Evolutionary conservation across 2,888 invertebrate genomes (phyloP), one percentile per base, ranked within the genome.

Genomic region (Agrypnus murinus): DNA sequence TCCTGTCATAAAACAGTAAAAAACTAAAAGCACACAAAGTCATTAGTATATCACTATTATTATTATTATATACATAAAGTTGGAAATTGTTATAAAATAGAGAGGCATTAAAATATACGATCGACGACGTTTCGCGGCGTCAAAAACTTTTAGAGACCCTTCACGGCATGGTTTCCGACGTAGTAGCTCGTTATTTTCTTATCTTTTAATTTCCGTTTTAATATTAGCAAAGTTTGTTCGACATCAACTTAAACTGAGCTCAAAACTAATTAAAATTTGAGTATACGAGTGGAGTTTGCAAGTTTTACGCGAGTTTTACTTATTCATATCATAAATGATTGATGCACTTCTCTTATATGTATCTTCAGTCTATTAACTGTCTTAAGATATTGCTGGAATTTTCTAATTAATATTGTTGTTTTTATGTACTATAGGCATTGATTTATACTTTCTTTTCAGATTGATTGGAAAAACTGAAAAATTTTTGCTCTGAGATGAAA

Each of bases 261-360:
- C 83, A 85, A 85, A 85, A 85, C 84, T 85, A 85, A 85, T 85
- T 85, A 84, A 85, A 85, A 85, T 85, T 84, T 82, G 83, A 83
- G 82, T 79, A 81, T 80, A 78, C 78, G 78, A 77, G 77, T 75
- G 62, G 80, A 81, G 81, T 81, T 80, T 76, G 71, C 73, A 84
- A 84, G 83, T 84, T 84, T 83, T 83, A 82, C 82, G 81, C 80
- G 78, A 82, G 82, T 83, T 84, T 84, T 84, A 84, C 84, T 84
- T 83, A 84, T 84, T 85, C 83, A 83, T 84, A 82, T 79, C 81
- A 77, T 81, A 77, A 80, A 81, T 83, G 82, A 82, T 82, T 82
- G 82, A 83, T 83, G 82, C 80, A 57, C 65, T 36, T 40, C 59
- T 25, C 65, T 36, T 40, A 48, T 25, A 46, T 60, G 38, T 60